Evolutionary conservation across 2,113 vertebrate genomes (phyloP).

Genomic region (Chamaea fasciata): DNA sequence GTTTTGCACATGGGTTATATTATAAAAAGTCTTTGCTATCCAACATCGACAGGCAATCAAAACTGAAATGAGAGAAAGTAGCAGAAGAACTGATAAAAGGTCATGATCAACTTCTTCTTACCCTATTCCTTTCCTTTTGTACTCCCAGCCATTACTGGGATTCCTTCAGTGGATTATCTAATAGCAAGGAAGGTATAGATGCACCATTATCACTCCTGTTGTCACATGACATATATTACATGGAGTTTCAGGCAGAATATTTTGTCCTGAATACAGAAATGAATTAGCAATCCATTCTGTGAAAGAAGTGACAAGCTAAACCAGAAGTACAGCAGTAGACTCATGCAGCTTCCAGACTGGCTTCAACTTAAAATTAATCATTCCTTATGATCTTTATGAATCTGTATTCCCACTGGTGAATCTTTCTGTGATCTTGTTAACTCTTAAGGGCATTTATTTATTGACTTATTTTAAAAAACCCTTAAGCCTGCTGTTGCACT

Average conservation of each 20-base stretch:
- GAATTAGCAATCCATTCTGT: neutral
- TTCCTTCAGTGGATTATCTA: neutral
- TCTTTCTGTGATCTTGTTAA: neutral
- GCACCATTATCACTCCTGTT: neutral
- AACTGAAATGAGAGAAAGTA: neutral
- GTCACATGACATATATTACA: neutral
- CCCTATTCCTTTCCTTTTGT: neutral
- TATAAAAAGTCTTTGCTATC: neutral
- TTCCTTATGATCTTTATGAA: neutral
- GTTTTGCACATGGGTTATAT: neutral
- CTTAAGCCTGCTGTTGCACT: neutral
- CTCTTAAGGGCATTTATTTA: neutral
- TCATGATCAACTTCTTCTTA: neutral
- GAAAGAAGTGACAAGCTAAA: neutral
- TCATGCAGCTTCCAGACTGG: neutral
- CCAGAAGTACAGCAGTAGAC: neutral
- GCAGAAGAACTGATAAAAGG: neutral
- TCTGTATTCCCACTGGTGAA: neutral
- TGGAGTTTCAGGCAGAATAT: neutral
- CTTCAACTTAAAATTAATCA: neutral
- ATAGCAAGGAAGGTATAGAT: neutral
- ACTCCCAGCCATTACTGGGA: neutral
- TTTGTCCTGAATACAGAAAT: constrained; percentile 13
- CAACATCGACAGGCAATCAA: neutral
- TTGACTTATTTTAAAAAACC: neutral